Conservation (phyloP, 2,888 invertebrate genomes). For the Pristionchus japonicus region DNA sequence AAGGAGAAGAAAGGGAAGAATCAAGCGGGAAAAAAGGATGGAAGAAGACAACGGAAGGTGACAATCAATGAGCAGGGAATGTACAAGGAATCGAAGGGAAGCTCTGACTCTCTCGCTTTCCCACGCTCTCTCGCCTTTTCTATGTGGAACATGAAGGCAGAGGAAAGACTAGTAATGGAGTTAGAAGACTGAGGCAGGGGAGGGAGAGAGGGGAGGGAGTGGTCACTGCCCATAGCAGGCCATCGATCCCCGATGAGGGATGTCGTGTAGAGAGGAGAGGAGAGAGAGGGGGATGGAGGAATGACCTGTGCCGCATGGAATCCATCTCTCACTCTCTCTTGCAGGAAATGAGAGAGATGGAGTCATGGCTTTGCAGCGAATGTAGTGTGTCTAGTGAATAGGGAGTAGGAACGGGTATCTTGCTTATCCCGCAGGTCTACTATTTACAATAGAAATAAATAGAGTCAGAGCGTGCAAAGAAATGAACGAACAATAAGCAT, state of each 20-base stretch:
- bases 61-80: neutral
- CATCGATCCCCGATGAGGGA: conserved; percentile 39
- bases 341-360: neutral
- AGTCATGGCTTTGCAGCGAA: too few species aligned
- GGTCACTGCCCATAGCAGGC: conserved; percentile 23
- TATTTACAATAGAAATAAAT: too few species aligned
- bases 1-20: neutral
- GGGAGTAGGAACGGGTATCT: too few species aligned
- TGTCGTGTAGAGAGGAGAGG: neutral
- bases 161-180: conserved; percentile 12
- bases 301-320: neutral
- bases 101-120: too few species aligned
- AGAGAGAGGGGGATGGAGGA: neutral
- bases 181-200: neutral
- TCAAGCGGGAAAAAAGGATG: neutral
- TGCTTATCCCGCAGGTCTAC: too few species aligned
- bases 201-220: neutral
- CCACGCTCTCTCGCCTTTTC: too few species aligned
- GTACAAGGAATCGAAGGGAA: neutral
- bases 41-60: neutral
- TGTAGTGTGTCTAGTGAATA: too few species aligned
- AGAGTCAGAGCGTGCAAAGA: too few species aligned
- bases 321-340: too few species aligned
- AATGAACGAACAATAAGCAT: too few species aligned
- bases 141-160: too few species aligned